Percentiles rank a stretch among this genome's conserved stretches.
Evolutionary conservation across 2,113 vertebrate species (phyloP).

Genomic region (Corynorhinus townsendii): DNA sequence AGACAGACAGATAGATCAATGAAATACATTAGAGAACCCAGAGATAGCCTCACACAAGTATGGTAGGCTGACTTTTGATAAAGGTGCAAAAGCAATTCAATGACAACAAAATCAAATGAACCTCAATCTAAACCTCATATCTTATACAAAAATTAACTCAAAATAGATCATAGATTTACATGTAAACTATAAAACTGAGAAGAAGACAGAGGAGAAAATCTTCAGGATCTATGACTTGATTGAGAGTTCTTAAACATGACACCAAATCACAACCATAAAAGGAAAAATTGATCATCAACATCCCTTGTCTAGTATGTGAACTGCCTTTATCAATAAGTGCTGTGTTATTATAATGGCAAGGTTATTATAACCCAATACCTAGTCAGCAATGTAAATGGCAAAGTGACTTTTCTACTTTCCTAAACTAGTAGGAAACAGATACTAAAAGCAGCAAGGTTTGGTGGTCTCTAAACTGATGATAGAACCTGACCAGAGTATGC

Average conservation of each 20-base stretch:
- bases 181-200: background rate
- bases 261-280: background rate
- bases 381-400: background rate
- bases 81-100: background rate
- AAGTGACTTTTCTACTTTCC: background rate
- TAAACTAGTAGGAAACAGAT: background rate
- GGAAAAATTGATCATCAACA: background rate
- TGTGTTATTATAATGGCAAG: background rate
- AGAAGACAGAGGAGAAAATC: background rate
- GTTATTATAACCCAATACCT: background rate
- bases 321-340: background rate
- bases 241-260: background rate
- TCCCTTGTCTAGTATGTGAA: background rate
- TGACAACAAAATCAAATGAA: background rate
- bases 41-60: background rate
- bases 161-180: background rate
- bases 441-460: background rate
- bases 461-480: background rate
- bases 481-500: background rate
- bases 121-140: background rate
- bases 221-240: background rate
- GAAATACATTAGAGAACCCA: background rate
- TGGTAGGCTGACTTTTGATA: background rate
- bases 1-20: background rate
- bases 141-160: background rate